Conservation (phyloP, 2,888 invertebrate species). For the Eurytoma adleriae region DNA sequence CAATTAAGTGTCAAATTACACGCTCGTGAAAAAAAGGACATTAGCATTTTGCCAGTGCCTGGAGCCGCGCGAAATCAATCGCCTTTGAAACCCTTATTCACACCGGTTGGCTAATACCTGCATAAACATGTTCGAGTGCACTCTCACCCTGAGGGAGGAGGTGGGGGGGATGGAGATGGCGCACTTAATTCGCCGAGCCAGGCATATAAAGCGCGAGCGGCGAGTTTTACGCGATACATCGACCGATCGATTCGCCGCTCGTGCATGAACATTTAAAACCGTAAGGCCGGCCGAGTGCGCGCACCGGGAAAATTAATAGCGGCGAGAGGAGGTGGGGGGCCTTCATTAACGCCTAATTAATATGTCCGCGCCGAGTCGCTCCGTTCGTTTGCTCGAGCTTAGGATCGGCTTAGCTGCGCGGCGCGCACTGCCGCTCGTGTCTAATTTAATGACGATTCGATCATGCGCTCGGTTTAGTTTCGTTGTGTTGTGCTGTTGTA, state of each 20-base stretch:
- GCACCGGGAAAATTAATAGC: slow-evolving; percentile 52
- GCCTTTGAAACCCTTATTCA: too few species aligned
- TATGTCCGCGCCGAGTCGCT: slow-evolving; percentile 39
- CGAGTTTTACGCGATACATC: neutral
- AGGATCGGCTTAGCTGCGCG: too few species aligned
- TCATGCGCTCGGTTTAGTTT: too few species aligned
- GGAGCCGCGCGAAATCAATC: too few species aligned
- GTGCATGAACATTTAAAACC: slow-evolving; percentile 13
- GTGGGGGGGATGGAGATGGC: neutral
- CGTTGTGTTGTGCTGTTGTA: too few species aligned
- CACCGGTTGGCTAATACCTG: too few species aligned
- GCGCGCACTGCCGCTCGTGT: too few species aligned
- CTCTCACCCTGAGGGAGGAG: neutral
- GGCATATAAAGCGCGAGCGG: neutral
- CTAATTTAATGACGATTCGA: too few species aligned
- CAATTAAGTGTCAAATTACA: too few species aligned
- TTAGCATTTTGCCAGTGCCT: too few species aligned
- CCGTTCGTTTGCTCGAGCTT: neutral
- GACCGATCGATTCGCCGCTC: neutral
- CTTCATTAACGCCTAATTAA: slow-evolving; percentile 59
- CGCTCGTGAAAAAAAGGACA: too few species aligned
- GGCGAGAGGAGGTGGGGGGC: neutral
- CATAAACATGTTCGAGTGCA: neutral
- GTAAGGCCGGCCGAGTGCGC: slow-evolving; percentile 17
- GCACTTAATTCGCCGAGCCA: neutral